Percentiles rank a stretch among this genome's conserved stretches.
These are phyloP conservation scores for Tuta absoluta DNA, from an alignment of 2,888 invertebrate species.

Conservation along the genomic window DNA sequence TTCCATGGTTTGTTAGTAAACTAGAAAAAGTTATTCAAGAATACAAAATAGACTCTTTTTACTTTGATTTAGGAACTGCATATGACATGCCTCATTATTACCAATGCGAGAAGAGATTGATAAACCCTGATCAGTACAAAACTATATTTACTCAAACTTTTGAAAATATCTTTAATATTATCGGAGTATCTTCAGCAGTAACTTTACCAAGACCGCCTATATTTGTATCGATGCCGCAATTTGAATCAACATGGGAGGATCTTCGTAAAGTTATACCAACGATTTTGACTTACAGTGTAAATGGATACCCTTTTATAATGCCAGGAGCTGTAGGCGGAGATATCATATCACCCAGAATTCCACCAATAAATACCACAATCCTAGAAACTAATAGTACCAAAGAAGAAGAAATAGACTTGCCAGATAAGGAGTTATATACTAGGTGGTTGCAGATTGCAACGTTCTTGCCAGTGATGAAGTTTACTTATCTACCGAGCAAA, in stretches of 20 bases:
- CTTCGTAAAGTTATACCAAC: constrained; percentile 91
- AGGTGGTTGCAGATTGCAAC: constrained; percentile 95
- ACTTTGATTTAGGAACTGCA: constrained; percentile 90
- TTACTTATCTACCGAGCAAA: constrained; percentile 93
- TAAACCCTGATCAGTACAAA: constrained; percentile 92
- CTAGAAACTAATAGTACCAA: constrained; percentile 51
- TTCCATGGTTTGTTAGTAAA: constrained; percentile 89
- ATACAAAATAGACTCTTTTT: constrained; percentile 92
- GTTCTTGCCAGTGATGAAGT: constrained; percentile 95
- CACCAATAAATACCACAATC: constrained; percentile 45
- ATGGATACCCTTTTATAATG: constrained; percentile 96
- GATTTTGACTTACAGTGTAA: constrained; percentile 91
- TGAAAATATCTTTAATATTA: constrained; percentile 83
- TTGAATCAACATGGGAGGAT: constrained; percentile 94
- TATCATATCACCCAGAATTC: constrained; percentile 82
- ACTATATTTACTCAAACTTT: constrained; percentile 85
- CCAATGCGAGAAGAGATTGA: constrained; percentile 86
- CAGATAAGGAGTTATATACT: constrained; percentile 91
- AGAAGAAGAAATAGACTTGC: constrained; percentile 78
- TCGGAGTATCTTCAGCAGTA: constrained; percentile 92
- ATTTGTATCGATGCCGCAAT: constrained; percentile 92
- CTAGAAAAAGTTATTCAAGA: constrained; percentile 85
- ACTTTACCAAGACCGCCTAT: constrained; percentile 91
- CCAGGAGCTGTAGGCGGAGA: constrained; percentile 97
- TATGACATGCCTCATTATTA: constrained; percentile 94